Evolutionary conservation across 1,140 invertebrate genomes (phyloP), one percentile per base, ranked within the genome.

Genomic region (Scaptomyza graminum): DNA sequence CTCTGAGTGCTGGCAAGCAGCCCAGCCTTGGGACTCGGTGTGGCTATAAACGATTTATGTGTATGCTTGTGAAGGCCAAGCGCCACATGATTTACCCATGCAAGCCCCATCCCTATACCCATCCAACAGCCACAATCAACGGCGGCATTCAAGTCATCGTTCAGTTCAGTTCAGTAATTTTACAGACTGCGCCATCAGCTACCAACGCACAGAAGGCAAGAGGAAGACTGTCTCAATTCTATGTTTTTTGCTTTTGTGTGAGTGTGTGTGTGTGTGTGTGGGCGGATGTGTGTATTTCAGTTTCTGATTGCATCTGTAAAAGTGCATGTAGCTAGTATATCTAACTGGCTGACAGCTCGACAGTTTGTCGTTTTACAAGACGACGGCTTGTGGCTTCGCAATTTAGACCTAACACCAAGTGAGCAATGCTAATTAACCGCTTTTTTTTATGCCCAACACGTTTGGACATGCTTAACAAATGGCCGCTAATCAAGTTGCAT

Each of bases 21-120:
- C 31, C 59, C 70, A 44, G 51, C 59, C 51, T 60, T 55, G 72
- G 18, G 63, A 64, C 69, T 87, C 70, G 74, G 81, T 78, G 74
- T 76, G 78, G 82, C 82, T 87, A 87, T 87, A 87, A 87, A 88
- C 82, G 82, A 87, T 87, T 87, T 87, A 87, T 87, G 82, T 87
- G 82, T 82, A 65, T 76, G 82, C 83, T 57, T 57, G 64, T 61
- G 70, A 68, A 73, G 65, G 64, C 70, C 70, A 79, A 82, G 74
- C 74, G 73, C 79, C 79, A 79, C 80, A 83, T 75, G 79, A 82
- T 79, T 82, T 43, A 25, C 59, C 25, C n/a, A 28, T 28, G 2
- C 18, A 37, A 37, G 25, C 44, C 65, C 46, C 34, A 46, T 37
- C 50, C 25, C 18, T 39, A 2, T 31, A 31, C 12, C 37, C 28